Base-by-base conservation (phyloP, 2,797 vertebrate genomes). In the Menidia menidia region DNA sequence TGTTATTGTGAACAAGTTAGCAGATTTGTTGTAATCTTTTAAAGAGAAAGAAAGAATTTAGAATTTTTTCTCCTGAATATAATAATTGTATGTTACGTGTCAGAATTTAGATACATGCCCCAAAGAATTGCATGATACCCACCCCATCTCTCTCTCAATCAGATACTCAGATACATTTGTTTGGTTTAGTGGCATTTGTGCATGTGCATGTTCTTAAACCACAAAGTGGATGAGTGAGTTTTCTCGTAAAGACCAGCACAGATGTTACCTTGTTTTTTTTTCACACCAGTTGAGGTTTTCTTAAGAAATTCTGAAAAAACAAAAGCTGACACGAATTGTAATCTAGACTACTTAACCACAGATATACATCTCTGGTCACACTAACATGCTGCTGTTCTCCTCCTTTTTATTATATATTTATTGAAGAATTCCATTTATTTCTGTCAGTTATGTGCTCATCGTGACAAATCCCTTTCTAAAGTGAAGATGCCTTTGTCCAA, bases 201-300 rank as follows among this genome's bases (percentile, higher is more conserved):
- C 31, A 59, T 60, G 48, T 54, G 61, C 48, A 43, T 54, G 60
- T 73, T 68, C 60, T 69, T 18, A 33, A 82, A 86, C 89, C 88
- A 88, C 89, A 90, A 81, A 87, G 82, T 90, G 76, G 74, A 89
- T 91, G 83, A 86, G 66, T 81, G 82, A 68, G 71, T 90, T 85
- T 92, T 91, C 87, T 91, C 73, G 69, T 90, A 87, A 92, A 92
- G 88, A 79, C 83, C 85, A n/a, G 84, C 80, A 82, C 92, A 92
- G 92, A 91, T 93, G 92, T 90, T 84, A 73, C 76, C 81, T 73
- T 78, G 88, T 82, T 88, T 87, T 57, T 86, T 90, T 86, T 75
- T 3, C 13, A 68, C 87, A 89, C 73, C 74, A 78, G 47, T 84
- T 85, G 86, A 89, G 86, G 88, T 86, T 92, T 91, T 89, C 81